Conservation (phyloP, 2,113 vertebrate genomes). For the Dicentrarchus labrax region DNA sequence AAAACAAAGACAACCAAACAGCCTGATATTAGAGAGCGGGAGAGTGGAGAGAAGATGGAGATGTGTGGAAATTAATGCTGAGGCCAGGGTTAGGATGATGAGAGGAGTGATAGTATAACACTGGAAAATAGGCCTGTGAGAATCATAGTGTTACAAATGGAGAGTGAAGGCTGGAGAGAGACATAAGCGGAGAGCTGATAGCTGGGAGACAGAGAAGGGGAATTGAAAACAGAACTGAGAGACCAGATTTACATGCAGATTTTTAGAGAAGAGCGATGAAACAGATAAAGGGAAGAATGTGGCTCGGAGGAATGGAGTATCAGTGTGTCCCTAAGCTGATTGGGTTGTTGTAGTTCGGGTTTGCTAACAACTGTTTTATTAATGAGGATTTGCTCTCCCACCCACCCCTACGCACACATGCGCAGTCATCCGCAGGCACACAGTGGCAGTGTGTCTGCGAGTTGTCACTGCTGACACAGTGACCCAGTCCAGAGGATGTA, state of each 20-base stretch:
- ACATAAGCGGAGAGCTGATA: neutral
- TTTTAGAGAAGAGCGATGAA: neutral
- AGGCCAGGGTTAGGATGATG: neutral
- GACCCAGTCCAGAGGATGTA: conserved; percentile 75
- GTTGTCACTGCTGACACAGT: conserved; percentile 73
- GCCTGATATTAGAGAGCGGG: neutral
- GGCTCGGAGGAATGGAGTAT: conserved; percentile 6
- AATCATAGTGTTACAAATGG: neutral
- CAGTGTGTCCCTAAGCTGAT: conserved; percentile 16
- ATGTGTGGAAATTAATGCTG: neutral
- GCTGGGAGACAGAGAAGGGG: neutral
- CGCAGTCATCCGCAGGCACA: conserved; percentile 16
- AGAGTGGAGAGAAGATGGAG: neutral
- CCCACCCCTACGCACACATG: neutral
- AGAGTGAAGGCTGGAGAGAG: neutral
- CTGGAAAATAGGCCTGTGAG: conserved; percentile 2
- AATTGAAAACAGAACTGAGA: conserved; percentile 12
- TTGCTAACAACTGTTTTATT: conserved; percentile 45
- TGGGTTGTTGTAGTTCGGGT: conserved; percentile 15
- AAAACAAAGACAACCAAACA: neutral
- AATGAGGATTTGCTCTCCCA: conserved; percentile 32
- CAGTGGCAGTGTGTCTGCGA: conserved; percentile 31
- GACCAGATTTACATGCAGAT: conserved; percentile 31
- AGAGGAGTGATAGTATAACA: neutral
- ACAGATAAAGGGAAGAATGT: neutral